phyloP scores from a whole-genome alignment of 2,797 vertebrate species.

The Heteromormyrus szaboi region DNA sequence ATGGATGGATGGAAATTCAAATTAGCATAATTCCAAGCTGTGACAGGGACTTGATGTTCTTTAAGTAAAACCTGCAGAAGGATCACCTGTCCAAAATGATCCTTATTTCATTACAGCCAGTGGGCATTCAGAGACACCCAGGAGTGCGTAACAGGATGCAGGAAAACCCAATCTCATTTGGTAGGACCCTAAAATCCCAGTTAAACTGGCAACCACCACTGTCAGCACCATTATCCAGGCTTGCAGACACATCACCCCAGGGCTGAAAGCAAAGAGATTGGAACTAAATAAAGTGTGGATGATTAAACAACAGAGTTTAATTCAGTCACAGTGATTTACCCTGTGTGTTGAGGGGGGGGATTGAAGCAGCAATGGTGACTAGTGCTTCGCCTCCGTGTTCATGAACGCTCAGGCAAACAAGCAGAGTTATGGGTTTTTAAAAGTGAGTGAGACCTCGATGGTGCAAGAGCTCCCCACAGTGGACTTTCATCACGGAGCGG shows the following conservation, averaged over 20 bases:
- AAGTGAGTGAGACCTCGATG: neutral
- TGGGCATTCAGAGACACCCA: neutral
- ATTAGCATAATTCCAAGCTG: neutral
- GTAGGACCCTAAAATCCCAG: slow-evolving; percentile 51
- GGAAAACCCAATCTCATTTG: slow-evolving; percentile 7
- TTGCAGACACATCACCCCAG: slow-evolving; percentile 48
- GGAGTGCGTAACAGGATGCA: neutral
- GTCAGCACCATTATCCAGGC: slow-evolving; percentile 51
- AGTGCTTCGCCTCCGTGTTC: slow-evolving; percentile 32
- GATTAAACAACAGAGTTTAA: slow-evolving; percentile 67
- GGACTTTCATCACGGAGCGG: slow-evolving; percentile 4
- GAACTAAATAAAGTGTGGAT: slow-evolving; percentile 60
- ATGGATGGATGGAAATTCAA: slow-evolving; percentile 8
- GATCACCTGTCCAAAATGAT: slow-evolving; percentile 12
- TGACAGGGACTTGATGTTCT: neutral
- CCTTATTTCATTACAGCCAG: neutral
- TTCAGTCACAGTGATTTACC: slow-evolving; percentile 54
- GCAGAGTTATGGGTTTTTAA: neutral
- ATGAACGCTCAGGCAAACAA: neutral
- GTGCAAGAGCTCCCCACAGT: slow-evolving; percentile 33
- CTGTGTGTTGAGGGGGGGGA: slow-evolving; percentile 23
- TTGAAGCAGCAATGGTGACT: slow-evolving; percentile 44
- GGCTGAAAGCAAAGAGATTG: slow-evolving; percentile 58
- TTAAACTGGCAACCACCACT: slow-evolving; percentile 66
- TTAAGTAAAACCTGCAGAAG: slow-evolving; percentile 12